Base-by-base conservation (phyloP, 2,888 invertebrate species). In the Cheilosia vernalis region DNA sequence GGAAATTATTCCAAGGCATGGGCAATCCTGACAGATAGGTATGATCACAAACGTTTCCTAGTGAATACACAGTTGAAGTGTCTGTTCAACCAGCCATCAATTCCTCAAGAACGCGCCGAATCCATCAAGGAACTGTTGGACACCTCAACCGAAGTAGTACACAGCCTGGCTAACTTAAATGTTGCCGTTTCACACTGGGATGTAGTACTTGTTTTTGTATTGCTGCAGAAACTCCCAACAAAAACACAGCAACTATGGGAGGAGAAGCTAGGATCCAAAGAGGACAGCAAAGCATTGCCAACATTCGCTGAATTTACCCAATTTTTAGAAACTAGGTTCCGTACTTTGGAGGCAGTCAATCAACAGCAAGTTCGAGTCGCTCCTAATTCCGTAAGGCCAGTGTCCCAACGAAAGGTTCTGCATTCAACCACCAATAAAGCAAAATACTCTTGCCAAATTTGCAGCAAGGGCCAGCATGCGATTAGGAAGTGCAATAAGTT, bases 361-460 rank as follows among this genome's bases (percentile, higher is more conserved):
- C 42, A 42, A 0, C 42, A 42, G 2, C 42, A n/a, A 4, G 15
- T 15, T 6, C 5, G 6, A 1, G n/a, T 15, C 7, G 1, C 42
- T 1, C 5, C 15, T 0, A 15, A 42, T 42, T 4, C 15, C 5
- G 6, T 0, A 42, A 15, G n/a, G 7, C n/a, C 4, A 4, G 42
- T 42, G 6, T 6, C n/a, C n/a, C 4, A 15, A 6, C 42, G 42
- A n/a, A n/a, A 42, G 6, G 15, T 3, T 5, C 13, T 37, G 3
- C 37, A 37, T 37, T 3, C 37, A 4, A 3, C 9, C 3, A 30
- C 30, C 4, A 37, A 15, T n/a, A 60, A 15, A 2, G 7, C 5
- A 17, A 58, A 58, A 19, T 37, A 2, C 21, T 19, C 19, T 1
- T 37, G 53, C 13, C 40, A 66, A 66, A 53, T 66, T 55, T 66